Conservation (phyloP, 35 echinoderm and acorn worm species). For the Chiridota heheva region DNA sequence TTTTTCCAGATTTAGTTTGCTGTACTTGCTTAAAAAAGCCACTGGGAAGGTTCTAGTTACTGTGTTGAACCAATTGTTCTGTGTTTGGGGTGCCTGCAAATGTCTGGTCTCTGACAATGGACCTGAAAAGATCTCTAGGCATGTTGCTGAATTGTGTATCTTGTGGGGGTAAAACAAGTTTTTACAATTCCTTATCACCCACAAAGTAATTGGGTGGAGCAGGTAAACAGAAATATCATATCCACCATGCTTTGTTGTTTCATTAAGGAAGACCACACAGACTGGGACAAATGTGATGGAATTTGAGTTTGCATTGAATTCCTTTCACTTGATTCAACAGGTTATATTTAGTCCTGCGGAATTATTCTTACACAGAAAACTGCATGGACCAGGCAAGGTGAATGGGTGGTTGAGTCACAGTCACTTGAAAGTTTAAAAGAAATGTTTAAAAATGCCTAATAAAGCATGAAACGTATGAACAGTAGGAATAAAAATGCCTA, state of each 20-base stretch:
- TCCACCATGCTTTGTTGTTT: no score
- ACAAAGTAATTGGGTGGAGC: constrained; percentile 15
- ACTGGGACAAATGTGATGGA: constrained; percentile 21
- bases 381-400: neutral
- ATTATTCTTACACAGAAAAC: constrained; percentile 5
- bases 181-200: constrained; percentile 23
- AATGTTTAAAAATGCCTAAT: neutral
- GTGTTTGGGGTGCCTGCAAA: neutral
- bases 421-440: neutral
- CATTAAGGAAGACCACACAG: neutral
- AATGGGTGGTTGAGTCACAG: neutral
- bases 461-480: neutral
- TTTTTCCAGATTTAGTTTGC: constrained; percentile 2
- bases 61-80: neutral
- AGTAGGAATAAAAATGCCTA: neutral
- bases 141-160: neutral
- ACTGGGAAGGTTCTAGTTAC: neutral
- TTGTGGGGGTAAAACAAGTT: constrained; percentile 9
- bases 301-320: constrained; percentile 39
- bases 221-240: no score
- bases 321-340: constrained; percentile 16
- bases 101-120: constrained; percentile 13
- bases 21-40: neutral
- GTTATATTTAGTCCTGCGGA: constrained; percentile 10
- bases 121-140: neutral